Evolutionary conservation across 2,888 invertebrate genomes (phyloP), one percentile per base, ranked within the genome.

Genomic region (Apamea sordens): DNA sequence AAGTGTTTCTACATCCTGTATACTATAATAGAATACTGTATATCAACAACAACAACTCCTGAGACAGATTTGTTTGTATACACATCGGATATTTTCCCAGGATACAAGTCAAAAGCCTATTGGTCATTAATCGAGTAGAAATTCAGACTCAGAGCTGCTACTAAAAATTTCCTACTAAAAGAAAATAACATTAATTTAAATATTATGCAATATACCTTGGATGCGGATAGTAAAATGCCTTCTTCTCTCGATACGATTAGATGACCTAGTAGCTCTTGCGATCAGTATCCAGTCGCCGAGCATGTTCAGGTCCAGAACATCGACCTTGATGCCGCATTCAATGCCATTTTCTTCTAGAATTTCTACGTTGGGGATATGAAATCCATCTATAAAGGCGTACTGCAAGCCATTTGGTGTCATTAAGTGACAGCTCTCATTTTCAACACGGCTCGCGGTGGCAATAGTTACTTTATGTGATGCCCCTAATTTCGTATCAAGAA

Each of bases 211-310:
- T 94, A 96, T 41, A 41, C 96, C 95, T 95, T 95, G 93, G 69
- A 95, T 91, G 78, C 89, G 79, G 86, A 96, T 93, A 69, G 89
- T 92, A 81, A 95, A 93, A 24, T 91, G 89, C 84, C 91, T 88
- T 88, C 94, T 93, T 83, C 91, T 93, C 92, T 96, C 95, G n/a
- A 93, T 89, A 44, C 73, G 83, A 4, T 21, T n/a, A 11, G 88
- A 82, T 32, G 76, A 80, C 47, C 86, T 89, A 0, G 70, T 87
- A 10, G 91, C 93, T 84, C 93, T 92, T 18, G 94, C 91, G 8
- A 95, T 92, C 28, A 96, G 89, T n/a, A 88, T 91, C 95, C 96
- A 96, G 50, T 92, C 88, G 13, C 96, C 96, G 10, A 94, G 78
- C 73, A 89, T 82, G 13, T 93, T 90, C 77, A 93, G 92, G 0